These are phyloP conservation scores for Phyllotis vaccarum DNA, from an alignment of 2,797 vertebrate genomes.

Conservation along the genomic window DNA sequence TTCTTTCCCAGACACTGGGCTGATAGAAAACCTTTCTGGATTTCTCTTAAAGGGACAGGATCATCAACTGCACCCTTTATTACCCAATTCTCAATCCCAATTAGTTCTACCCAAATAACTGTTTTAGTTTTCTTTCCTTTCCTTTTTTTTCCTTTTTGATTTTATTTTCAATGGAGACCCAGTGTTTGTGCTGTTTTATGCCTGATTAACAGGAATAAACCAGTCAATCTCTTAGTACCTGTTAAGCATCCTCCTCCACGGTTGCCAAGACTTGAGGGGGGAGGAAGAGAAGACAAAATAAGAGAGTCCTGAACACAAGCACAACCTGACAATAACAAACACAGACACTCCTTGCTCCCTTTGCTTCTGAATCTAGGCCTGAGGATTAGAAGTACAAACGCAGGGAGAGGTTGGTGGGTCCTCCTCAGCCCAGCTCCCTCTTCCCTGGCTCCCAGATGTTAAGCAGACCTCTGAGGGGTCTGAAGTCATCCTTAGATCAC, in stretches of 20 bases:
- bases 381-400: conserved; percentile 25
- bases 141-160: background rate
- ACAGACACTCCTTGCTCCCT: background rate
- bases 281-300: conserved; percentile 36
- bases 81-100: conserved; percentile 15
- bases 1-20: conserved; percentile 82
- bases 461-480: background rate
- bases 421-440: background rate
- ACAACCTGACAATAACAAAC: background rate
- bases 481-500: background rate
- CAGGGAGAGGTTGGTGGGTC: background rate
- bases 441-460: background rate
- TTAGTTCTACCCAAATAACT: conserved; percentile 51
- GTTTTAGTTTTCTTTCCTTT: background rate
- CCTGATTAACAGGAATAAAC: conserved; percentile 68
- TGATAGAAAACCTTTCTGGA: conserved; percentile 76
- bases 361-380: background rate
- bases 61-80: conserved; percentile 27
- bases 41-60: conserved; percentile 83
- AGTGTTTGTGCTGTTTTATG: conserved; percentile 48
- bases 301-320: conserved; percentile 2
- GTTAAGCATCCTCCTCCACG: background rate
- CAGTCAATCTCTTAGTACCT: conserved; percentile 27
- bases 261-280: background rate
- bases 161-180: conserved; percentile 6